These are phyloP conservation scores for Cremastobaeus sp. DNA, from an alignment of 2,888 invertebrate genomes.

Conservation along the genomic window DNA sequence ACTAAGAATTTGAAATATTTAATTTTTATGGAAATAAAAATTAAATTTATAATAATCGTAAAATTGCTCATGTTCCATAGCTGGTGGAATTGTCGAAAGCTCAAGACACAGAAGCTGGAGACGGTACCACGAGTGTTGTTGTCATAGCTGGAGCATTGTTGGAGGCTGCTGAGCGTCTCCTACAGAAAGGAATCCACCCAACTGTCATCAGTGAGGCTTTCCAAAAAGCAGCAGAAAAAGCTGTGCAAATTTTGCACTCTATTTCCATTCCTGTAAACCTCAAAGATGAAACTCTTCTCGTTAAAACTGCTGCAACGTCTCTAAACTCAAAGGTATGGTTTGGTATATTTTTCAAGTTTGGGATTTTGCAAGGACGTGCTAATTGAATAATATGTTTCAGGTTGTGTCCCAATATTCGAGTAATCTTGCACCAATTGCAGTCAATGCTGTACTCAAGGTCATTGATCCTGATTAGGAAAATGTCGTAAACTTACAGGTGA, in stretches of 20 bases:
- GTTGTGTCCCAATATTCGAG: constrained; percentile 99
- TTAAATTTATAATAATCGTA: no score
- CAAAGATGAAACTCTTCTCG: constrained; percentile 89
- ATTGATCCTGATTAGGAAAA: constrained; percentile 85
- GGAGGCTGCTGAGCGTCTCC: constrained; percentile 94
- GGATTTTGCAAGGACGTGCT: no score
- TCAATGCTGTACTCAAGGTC: constrained; percentile 95
- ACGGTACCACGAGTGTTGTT: constrained; percentile 99
- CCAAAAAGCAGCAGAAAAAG: constrained; percentile 89
- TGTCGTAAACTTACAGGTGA: constrained; percentile 90
- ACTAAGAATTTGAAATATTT: no score
- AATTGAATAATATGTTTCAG: constrained; percentile 76
- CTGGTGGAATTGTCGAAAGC: constrained; percentile 98
- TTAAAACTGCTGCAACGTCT: constrained; percentile 98
- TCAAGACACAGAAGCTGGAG: constrained; percentile 99
- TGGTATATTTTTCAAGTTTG: no score
- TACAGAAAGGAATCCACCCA: constrained; percentile 97
- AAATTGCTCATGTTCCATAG: no score
- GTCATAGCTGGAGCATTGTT: constrained; percentile 97
- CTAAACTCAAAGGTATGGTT: constrained; percentile 92
- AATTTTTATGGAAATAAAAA: no score
- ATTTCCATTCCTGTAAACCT: constrained; percentile 94
- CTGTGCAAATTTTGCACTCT: constrained; percentile 86
- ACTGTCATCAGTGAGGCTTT: constrained; percentile 98
- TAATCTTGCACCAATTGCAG: constrained; percentile 96